Evolutionary conservation across 2,113 vertebrate species (phyloP), one percentile per base, ranked within the genome.

Genomic region (Geococcyx californianus): DNA sequence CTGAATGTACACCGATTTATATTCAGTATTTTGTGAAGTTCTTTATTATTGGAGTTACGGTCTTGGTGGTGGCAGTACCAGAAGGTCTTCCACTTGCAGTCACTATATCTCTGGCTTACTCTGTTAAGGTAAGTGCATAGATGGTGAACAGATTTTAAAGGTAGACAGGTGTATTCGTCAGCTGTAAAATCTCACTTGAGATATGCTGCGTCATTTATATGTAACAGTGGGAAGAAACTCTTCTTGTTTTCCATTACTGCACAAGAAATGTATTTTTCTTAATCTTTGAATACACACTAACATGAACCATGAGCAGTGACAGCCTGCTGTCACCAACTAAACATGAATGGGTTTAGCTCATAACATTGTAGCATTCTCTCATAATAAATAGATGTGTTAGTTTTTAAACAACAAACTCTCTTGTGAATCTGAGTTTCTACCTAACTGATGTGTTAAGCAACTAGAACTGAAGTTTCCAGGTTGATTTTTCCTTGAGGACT

Each of bases 21-120:
- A 98, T 99, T 94, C 99, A 99, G 93, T 99, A 99, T 97, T 99
- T 99, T 94, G 99, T 99, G 75, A 99, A 99, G 96, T 99, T 99
- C 98, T 99, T 99, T 98, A 99, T 99, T 97, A 99, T 99, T 84
- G 99, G 99, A 83, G 99, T 99, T 80, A 99, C 99, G 6, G 99
- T 99, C 69, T 97, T 99, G 94, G 99, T 99, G 94, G 99, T 99
- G 68, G 99, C 99, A 3, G 99, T 99, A 60, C 99, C 99, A 23
- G 99, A 99, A 97, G 99, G 99, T 93, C 99, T 99, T 95, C 99
- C 99, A 10, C 98, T 99, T 64, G 99, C 99, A 55, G 99, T 99
- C 55, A 99, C 99, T 44, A 99, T 99, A 97, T 99, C 99, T 31
- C 97, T 99, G 97, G 99, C 99, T 55, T 99, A 99, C 85, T 99